Percentiles rank a stretch among this genome's conserved stretches.
phyloP scores from a whole-genome alignment of 1,140 invertebrate genomes.

The Drosophila pruinosa region DNA sequence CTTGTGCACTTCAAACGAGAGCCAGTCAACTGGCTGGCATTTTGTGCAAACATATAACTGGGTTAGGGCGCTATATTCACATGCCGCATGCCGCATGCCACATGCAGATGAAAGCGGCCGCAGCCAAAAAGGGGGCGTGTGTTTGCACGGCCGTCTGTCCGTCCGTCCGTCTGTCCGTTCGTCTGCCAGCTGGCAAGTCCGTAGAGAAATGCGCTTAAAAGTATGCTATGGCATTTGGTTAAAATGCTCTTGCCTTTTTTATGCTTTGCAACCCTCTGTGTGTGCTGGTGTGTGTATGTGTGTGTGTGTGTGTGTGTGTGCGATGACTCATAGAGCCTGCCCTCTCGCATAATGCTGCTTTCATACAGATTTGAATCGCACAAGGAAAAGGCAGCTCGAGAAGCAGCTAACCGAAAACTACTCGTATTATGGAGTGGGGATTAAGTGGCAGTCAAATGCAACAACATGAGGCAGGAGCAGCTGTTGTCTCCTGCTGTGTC shows the following conservation, averaged over 20 bases:
- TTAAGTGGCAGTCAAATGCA: conserved; percentile 24
- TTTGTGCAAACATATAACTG: conserved; percentile 21
- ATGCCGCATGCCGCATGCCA: conserved; percentile 18
- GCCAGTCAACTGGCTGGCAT: conserved; percentile 19
- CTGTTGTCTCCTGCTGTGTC: conserved; percentile 9
- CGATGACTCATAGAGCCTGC: conserved; percentile 54
- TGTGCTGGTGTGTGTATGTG: conserved; percentile 2
- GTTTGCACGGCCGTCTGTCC: no score
- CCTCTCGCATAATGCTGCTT: not conserved
- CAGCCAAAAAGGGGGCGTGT: not conserved
- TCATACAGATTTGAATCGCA: conserved; percentile 42
- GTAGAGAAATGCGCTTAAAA: conserved; percentile 56
- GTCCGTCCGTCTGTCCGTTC: no score
- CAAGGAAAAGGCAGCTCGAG: not conserved
- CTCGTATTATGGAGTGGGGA: conserved; percentile 19
- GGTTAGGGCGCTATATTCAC: conserved; percentile 33
- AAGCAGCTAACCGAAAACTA: conserved; percentile 19
- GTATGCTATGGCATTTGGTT: conserved; percentile 74
- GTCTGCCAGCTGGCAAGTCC: not conserved
- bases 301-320: conserved; percentile 3
- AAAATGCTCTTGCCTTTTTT: not conserved
- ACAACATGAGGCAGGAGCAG: conserved; percentile 3
- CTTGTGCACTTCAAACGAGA: conserved; percentile 27
- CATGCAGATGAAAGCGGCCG: conserved; percentile 19
- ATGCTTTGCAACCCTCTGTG: conserved; percentile 62